phyloP scores from a whole-genome alignment of 2,113 vertebrate genomes.

The Cyprinodon variegatus region DNA sequence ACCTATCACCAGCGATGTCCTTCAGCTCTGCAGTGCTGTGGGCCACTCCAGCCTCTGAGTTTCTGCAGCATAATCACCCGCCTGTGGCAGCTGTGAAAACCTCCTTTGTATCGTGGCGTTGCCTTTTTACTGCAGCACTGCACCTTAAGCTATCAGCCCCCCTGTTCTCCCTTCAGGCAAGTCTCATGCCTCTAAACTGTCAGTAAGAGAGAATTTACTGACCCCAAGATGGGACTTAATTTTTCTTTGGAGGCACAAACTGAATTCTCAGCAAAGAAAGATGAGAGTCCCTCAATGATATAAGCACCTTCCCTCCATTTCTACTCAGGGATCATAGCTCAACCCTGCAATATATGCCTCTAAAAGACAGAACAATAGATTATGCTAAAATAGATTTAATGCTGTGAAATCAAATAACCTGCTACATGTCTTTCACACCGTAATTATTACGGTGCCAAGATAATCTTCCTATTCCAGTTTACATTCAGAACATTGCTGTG shows the following conservation, averaged over 20 bases:
- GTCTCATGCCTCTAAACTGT: conserved; percentile 13
- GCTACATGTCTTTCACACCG: background rate
- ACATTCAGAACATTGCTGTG: background rate
- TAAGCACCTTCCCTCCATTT: background rate
- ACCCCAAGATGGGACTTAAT: conserved; percentile 39
- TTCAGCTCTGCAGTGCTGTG: conserved; percentile 10
- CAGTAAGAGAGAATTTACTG: conserved; percentile 10
- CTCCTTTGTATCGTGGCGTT: conserved; percentile 11
- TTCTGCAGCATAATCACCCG: conserved; percentile 12
- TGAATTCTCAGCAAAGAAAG: conserved; percentile 14
- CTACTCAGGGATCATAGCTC: background rate
- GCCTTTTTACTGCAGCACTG: conserved; percentile 1
- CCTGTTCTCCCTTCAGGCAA: conserved; percentile 18
- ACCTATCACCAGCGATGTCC: background rate
- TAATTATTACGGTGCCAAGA: background rate
- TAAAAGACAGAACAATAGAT: background rate
- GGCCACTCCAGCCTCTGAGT: background rate
- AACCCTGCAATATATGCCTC: background rate
- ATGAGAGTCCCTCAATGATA: background rate
- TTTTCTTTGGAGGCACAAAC: conserved; percentile 20
- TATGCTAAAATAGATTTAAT: background rate
- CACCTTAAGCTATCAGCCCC: conserved; percentile 21
- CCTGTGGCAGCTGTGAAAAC: conserved; percentile 6
- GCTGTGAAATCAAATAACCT: background rate
- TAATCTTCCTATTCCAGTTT: background rate